These are phyloP conservation scores for Psittacula cyanocephala DNA, from an alignment of 2,113 vertebrate genomes.

Conservation along the genomic window DNA sequence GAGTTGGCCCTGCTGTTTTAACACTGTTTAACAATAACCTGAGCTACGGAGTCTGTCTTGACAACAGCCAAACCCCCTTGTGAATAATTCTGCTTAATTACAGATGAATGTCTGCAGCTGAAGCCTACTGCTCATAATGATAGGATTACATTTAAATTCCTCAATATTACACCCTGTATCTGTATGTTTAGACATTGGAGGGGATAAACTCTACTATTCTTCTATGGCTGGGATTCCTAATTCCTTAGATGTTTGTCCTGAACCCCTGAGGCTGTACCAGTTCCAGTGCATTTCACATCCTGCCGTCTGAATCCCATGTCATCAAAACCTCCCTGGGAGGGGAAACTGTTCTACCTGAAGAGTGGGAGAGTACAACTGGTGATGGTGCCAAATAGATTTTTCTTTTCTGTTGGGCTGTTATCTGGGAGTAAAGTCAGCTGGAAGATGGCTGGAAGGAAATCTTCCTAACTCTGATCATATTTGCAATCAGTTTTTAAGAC, in stretches of 20 bases:
- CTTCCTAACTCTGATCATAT: slow-evolving; percentile 45
- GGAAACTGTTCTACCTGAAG: not conserved
- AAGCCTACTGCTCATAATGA: not conserved
- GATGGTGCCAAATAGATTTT: slow-evolving; percentile 10
- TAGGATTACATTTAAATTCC: not conserved
- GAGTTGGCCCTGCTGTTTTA: not conserved
- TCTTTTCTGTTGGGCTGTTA: slow-evolving; percentile 13
- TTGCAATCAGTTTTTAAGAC: slow-evolving; percentile 48
- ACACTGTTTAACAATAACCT: not conserved
- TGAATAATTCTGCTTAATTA: slow-evolving; percentile 13
- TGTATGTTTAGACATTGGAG: not conserved
- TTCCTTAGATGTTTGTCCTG: not conserved
- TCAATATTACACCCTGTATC: not conserved
- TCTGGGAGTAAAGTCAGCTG: slow-evolving; percentile 54
- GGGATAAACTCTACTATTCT: not conserved
- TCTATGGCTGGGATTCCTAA: not conserved
- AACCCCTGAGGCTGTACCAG: not conserved
- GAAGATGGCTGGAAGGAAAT: slow-evolving; percentile 41
- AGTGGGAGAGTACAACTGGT: not conserved
- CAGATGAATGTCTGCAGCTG: not conserved
- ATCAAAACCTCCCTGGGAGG: not conserved
- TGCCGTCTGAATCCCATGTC: not conserved
- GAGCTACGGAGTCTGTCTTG: not conserved
- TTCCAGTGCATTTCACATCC: not conserved
- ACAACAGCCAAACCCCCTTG: not conserved